These are phyloP conservation scores for Staurois parvus DNA, from an alignment of 2,797 vertebrate species.

Conservation along the genomic window DNA sequence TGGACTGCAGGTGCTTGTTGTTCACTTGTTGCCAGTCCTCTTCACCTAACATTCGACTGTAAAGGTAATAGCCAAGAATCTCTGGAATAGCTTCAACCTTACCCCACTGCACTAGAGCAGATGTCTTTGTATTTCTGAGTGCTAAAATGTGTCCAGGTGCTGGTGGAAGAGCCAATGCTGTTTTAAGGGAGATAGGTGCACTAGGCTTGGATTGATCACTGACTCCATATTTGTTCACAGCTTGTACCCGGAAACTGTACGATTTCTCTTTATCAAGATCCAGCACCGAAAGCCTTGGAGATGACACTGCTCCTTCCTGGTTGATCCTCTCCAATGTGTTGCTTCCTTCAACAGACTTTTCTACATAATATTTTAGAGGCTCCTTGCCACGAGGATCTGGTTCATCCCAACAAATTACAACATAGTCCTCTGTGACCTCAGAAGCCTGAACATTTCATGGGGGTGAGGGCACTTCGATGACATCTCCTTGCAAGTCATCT, in stretches of 20 bases:
- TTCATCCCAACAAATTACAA: slow-evolving; percentile 90
- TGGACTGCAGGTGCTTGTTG: slow-evolving; percentile 86
- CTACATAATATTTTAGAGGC: slow-evolving; percentile 86
- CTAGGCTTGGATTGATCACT: slow-evolving; percentile 90
- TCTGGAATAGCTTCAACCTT: slow-evolving; percentile 76
- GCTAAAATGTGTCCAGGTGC: slow-evolving; percentile 81
- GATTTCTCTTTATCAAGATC: slow-evolving; percentile 83
- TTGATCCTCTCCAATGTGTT: slow-evolving; percentile 87
- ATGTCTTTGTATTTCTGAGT: slow-evolving; percentile 87
- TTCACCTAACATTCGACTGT: slow-evolving; percentile 80
- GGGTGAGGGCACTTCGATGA: slow-evolving; percentile 83
- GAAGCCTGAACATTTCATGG: slow-evolving; percentile 86
- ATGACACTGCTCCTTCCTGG: slow-evolving; percentile 79
- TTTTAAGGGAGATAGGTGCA: slow-evolving; percentile 76
- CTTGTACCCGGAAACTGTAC: slow-evolving; percentile 87
- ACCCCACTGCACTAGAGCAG: slow-evolving; percentile 87
- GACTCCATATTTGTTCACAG: slow-evolving; percentile 89
- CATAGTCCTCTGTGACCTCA: slow-evolving; percentile 86
- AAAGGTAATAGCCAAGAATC: slow-evolving; percentile 92
- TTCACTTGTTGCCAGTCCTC: slow-evolving; percentile 90
- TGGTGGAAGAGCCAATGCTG: slow-evolving; percentile 76
- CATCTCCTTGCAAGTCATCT: slow-evolving; percentile 88
- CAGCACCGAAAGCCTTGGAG: slow-evolving; percentile 86
- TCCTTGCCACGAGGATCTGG: slow-evolving; percentile 89
- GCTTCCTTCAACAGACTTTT: slow-evolving; percentile 83